phyloP scores from a whole-genome alignment of 2,888 invertebrate genomes.

The Tiphia femorata region DNA sequence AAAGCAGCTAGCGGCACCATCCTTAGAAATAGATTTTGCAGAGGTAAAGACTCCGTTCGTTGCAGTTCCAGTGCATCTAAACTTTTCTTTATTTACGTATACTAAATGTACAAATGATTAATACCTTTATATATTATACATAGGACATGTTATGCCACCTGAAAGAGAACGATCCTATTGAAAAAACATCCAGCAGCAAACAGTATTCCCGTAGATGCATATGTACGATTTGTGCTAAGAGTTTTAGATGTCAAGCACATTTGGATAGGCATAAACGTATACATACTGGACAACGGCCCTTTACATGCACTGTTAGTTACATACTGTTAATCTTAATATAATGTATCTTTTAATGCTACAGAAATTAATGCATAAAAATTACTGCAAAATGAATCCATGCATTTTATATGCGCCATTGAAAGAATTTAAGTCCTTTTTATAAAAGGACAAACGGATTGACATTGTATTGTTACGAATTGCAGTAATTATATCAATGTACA shows the following conservation, averaged over 20 bases:
- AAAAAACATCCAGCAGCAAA: constrained; percentile 17
- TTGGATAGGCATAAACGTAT: constrained; percentile 72
- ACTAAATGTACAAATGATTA: neutral
- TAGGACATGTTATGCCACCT: constrained; percentile 61
- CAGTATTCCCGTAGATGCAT: constrained; percentile 40
- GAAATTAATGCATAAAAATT: neutral
- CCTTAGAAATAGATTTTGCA: constrained; percentile 62
- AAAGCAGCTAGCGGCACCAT: constrained; percentile 58
- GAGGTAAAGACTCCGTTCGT: constrained; percentile 46
- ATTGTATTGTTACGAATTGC: no score
- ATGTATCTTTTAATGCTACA: no score
- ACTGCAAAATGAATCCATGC: neutral
- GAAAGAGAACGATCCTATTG: constrained; percentile 50
- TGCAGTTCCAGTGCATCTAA: neutral
- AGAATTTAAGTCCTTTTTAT: no score
- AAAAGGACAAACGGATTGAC: no score
- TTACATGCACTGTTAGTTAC: constrained; percentile 70
- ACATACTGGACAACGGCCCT: constrained; percentile 73
- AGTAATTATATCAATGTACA: no score
- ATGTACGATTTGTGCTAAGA: constrained; percentile 70
- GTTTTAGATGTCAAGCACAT: constrained; percentile 73
- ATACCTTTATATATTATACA: constrained; percentile 7
- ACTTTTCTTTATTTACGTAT: neutral
- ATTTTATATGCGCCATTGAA: no score
- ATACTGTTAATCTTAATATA: no score